phyloP scores from a whole-genome alignment of 2,113 vertebrate genomes.

The Apus apus region DNA sequence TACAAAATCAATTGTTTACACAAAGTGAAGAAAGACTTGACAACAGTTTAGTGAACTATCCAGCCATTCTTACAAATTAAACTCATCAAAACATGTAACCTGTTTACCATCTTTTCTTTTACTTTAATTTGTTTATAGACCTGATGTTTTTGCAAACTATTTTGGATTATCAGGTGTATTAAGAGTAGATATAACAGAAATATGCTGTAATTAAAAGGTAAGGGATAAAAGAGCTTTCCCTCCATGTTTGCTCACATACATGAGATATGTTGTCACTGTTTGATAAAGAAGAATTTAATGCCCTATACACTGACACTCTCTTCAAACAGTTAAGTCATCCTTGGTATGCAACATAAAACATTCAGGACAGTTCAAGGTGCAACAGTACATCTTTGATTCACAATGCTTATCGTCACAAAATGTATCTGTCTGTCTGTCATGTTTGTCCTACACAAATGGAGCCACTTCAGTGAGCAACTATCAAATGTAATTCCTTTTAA shows the following conservation, averaged over 20 bases:
- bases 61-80: neutral
- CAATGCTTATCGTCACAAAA: neutral
- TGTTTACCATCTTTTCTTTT: neutral
- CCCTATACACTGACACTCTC: neutral
- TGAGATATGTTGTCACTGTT: neutral
- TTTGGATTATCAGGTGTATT: neutral
- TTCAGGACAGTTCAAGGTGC: neutral
- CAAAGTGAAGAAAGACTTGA: neutral
- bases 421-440: neutral
- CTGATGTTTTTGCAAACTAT: neutral
- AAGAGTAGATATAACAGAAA: neutral
- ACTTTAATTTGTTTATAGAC: neutral
- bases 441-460: neutral
- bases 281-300: neutral
- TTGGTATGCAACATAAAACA: neutral
- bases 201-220: neutral
- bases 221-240: neutral
- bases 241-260: neutral
- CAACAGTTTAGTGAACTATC: neutral
- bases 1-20: neutral
- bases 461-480: neutral
- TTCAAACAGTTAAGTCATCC: neutral
- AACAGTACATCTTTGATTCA: neutral
- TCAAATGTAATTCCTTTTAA: conserved; percentile 33
- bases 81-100: neutral